Percentiles rank a stretch among this genome's conserved stretches.
Evolutionary conservation across 2,113 vertebrate genomes (phyloP).

Genomic region (Channa argus): DNA sequence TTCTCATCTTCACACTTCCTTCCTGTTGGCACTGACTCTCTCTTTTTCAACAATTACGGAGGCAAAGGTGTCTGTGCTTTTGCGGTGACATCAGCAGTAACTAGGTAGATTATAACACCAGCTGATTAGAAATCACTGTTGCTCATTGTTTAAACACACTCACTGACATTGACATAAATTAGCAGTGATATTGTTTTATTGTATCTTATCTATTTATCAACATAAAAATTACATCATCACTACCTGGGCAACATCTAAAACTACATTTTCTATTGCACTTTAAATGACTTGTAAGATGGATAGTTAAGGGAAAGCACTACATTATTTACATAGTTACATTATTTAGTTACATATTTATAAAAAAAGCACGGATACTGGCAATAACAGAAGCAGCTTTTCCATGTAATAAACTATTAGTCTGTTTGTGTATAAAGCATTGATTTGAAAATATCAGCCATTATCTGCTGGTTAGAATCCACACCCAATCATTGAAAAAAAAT

Average conservation of each 20-base stretch:
- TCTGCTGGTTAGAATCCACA: no score
- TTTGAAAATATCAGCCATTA: no score
- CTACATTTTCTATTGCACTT: not conserved
- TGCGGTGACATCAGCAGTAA: conserved; percentile 30
- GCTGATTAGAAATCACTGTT: not conserved
- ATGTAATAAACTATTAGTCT: no score
- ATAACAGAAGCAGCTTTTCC: no score
- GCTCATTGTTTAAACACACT: not conserved
- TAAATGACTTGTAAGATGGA: not conserved
- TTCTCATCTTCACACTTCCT: conserved; percentile 4
- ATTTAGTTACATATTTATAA: no score
- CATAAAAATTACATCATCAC: not conserved
- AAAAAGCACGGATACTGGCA: no score
- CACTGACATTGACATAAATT: not conserved
- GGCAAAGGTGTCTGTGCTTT: not conserved
- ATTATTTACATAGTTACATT: no score
- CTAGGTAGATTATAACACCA: not conserved
- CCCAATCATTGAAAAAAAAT: no score
- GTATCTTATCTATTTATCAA: not conserved
- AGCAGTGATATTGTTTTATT: not conserved
- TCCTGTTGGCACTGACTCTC: not conserved
- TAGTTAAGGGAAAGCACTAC: no score
- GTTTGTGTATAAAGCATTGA: no score
- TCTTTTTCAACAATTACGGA: not conserved
- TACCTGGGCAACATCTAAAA: not conserved